A percentile compares a stretch with the other conserved stretches of the same genome.
phyloP scores from a whole-genome alignment of 2,797 vertebrate genomes.

The Tragelaphus eurycerus region DNA sequence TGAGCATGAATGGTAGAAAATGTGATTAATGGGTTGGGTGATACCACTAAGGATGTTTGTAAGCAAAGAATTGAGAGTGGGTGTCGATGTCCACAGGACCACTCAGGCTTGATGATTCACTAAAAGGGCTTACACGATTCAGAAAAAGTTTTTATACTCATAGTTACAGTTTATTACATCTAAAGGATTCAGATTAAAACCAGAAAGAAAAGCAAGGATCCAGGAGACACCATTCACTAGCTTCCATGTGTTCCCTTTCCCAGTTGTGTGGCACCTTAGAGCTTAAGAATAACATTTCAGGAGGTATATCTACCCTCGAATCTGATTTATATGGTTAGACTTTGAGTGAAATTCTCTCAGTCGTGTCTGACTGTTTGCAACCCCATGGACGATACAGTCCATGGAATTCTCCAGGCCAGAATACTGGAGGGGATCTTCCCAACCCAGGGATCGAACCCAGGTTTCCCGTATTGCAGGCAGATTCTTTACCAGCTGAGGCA shows the following conservation, averaged over 20 bases:
- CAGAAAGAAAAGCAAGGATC: background rate
- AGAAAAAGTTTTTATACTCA: background rate
- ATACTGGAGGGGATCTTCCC: background rate
- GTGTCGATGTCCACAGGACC: background rate
- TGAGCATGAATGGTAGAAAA: background rate
- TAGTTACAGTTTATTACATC: background rate
- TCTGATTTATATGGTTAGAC: background rate
- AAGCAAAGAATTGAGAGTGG: background rate
- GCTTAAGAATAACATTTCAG: background rate
- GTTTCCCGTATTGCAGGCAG: background rate
- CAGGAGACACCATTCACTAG: background rate
- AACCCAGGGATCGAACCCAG: background rate
- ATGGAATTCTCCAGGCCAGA: background rate
- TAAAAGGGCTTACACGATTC: background rate
- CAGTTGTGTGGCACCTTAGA: background rate
- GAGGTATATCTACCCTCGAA: background rate
- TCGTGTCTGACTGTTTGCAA: background rate
- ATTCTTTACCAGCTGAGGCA: background rate
- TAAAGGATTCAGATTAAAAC: background rate
- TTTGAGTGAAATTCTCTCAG: background rate
- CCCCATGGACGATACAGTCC: background rate
- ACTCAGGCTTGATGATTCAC: background rate
- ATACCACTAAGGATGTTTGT: background rate
- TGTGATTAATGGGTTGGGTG: background rate
- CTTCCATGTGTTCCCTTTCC: background rate